These are phyloP conservation scores for Dermochelys coriacea DNA, from an alignment of 2,797 vertebrate species.

Conservation along the genomic window DNA sequence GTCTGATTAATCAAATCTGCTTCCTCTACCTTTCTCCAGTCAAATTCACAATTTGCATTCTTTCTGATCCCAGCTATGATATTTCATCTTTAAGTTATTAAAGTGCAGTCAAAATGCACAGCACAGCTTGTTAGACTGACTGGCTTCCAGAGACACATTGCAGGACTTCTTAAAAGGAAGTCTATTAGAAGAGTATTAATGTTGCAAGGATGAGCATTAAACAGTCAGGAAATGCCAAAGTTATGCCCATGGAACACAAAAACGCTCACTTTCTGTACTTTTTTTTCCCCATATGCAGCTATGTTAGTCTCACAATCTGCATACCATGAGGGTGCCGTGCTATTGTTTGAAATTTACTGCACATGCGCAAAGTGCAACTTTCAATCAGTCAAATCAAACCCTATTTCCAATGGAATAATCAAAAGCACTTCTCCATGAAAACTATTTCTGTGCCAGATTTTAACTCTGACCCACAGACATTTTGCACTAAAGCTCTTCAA, in stretches of 20 bases:
- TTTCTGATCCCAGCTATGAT: neutral
- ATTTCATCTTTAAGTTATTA: neutral
- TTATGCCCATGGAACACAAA: neutral
- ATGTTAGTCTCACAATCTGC: neutral
- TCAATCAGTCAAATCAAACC: neutral
- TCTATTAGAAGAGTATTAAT: neutral
- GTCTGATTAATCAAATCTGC: neutral
- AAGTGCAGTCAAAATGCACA: neutral
- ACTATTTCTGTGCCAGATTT: neutral
- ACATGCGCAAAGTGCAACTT: neutral
- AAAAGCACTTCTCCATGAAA: neutral
- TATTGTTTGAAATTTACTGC: neutral
- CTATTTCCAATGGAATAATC: neutral
- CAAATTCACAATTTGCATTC: neutral
- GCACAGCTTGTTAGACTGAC: neutral
- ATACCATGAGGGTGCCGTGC: neutral
- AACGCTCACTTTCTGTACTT: neutral
- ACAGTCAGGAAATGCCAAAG: neutral
- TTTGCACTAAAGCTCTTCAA: neutral
- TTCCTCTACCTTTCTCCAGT: conserved; percentile 21
- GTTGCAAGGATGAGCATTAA: neutral
- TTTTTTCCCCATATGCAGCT: neutral
- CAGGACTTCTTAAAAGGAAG: neutral
- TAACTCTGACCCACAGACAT: fast-evolving
- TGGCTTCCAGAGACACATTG: neutral